These are phyloP conservation scores for Tachypleus tridentatus DNA, from an alignment of 1,140 invertebrate genomes.

Conservation along the genomic window DNA sequence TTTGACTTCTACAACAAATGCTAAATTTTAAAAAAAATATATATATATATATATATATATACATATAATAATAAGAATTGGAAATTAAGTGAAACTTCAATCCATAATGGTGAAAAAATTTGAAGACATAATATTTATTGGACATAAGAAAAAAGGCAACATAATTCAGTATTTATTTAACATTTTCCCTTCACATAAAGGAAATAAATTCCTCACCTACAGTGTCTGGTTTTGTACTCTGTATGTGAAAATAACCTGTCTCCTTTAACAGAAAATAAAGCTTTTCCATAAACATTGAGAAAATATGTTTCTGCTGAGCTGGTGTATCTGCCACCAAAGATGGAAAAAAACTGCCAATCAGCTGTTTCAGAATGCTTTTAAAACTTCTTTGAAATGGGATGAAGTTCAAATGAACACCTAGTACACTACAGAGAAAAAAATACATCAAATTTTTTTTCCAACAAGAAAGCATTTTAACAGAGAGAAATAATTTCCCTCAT, in stretches of 20 bases:
- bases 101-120: no score
- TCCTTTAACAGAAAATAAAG: slow-evolving; percentile 34
- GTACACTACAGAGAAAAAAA: not conserved
- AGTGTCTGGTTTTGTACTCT: slow-evolving; percentile 83
- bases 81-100: no score
- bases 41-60: no score
- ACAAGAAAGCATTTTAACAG: no score
- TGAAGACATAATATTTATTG: no score
- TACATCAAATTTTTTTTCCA: not conserved
- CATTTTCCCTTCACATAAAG: slow-evolving; percentile 10
- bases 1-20: no score
- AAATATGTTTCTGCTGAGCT: not conserved
- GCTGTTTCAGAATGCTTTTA: not conserved
- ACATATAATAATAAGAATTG: no score
- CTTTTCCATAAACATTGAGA: not conserved
- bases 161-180: slow-evolving; percentile 24
- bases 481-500: no score
- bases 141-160: no score
- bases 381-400: not conserved
- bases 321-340: not conserved
- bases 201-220: slow-evolving; percentile 45
- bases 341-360: not conserved
- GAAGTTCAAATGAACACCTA: not conserved
- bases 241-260: slow-evolving; percentile 61
- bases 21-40: no score